Evolutionary conservation across 2,888 invertebrate genomes (phyloP).

Genomic region (Brenthis daphne): DNA sequence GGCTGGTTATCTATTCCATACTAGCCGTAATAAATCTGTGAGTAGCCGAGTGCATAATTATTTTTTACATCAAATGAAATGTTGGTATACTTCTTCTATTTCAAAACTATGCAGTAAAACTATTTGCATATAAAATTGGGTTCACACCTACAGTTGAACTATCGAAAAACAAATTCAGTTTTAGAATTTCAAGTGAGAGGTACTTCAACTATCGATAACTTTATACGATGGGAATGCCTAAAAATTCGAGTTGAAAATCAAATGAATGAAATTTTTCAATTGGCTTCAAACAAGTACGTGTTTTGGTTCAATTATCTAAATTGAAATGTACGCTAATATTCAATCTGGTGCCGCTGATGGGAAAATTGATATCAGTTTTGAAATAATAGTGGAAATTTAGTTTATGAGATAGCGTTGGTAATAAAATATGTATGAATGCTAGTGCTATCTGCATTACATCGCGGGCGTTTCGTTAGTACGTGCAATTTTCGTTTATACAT

Average conservation of each 20-base stretch:
- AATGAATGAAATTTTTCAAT: conserved; percentile 4
- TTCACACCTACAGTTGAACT: conserved; percentile 17
- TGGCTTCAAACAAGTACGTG: conserved; percentile 1
- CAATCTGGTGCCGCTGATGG: neutral
- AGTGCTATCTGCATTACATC: no score
- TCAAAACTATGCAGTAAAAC: conserved; percentile 1
- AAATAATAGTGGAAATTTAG: neutral
- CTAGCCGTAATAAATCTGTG: no score
- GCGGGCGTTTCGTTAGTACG: no score
- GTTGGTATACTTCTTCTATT: no score
- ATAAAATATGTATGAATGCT: no score
- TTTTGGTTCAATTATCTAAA: conserved; percentile 9
- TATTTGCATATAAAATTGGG: conserved; percentile 13
- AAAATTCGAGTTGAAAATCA: neutral
- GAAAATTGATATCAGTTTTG: conserved; percentile 2
- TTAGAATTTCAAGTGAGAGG: conserved; percentile 31
- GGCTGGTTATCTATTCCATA: no score
- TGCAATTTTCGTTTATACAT: no score
- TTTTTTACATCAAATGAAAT: no score
- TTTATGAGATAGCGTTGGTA: no score
- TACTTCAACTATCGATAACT: conserved; percentile 30
- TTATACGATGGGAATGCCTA: conserved; percentile 11
- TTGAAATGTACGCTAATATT: conserved; percentile 3
- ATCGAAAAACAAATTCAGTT: conserved; percentile 27
- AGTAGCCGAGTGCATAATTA: no score